Conservation (phyloP, 2,888 invertebrate genomes). For the Sturmia bella region DNA sequence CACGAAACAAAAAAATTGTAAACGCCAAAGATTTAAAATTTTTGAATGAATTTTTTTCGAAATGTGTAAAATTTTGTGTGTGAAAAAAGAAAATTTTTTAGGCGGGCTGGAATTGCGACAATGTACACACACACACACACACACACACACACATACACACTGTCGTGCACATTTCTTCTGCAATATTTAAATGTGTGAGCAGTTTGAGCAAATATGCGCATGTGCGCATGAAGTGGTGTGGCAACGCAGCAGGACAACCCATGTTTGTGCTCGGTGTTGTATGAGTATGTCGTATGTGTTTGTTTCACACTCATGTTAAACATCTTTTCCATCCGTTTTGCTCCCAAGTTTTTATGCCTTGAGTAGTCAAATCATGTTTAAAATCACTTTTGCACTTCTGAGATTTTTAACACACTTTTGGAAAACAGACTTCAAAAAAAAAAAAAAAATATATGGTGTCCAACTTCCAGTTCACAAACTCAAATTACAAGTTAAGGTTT, state of each 20-base stretch:
- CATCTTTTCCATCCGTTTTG: slow-evolving; percentile 46
- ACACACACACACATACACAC: no score
- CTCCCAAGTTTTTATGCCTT: slow-evolving; percentile 13
- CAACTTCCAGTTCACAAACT: slow-evolving; percentile 41
- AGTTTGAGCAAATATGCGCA: no score
- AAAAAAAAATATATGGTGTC: slow-evolving; percentile 23
- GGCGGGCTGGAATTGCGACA: no score
- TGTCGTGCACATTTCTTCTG: no score
- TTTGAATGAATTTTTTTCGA: slow-evolving; percentile 36
- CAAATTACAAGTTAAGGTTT: slow-evolving; percentile 60
- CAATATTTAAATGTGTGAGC: no score
- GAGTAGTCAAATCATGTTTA: slow-evolving; percentile 33
- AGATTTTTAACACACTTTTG: slow-evolving; percentile 44
- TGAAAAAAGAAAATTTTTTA: no score
- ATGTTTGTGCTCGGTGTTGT: no score
- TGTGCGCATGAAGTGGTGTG: no score
- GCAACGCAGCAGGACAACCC: not conserved
- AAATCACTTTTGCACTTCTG: slow-evolving; percentile 35
- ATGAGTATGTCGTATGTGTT: no score
- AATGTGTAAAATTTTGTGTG: no score
- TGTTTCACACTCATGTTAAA: slow-evolving; percentile 27
- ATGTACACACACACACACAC: no score
- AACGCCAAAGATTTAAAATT: slow-evolving; percentile 6
- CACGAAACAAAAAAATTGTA: not conserved
- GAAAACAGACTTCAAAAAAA: not conserved